These are phyloP conservation scores for Tetragnatha versicolor DNA, from an alignment of 1,140 invertebrate species.

Conservation along the genomic window DNA sequence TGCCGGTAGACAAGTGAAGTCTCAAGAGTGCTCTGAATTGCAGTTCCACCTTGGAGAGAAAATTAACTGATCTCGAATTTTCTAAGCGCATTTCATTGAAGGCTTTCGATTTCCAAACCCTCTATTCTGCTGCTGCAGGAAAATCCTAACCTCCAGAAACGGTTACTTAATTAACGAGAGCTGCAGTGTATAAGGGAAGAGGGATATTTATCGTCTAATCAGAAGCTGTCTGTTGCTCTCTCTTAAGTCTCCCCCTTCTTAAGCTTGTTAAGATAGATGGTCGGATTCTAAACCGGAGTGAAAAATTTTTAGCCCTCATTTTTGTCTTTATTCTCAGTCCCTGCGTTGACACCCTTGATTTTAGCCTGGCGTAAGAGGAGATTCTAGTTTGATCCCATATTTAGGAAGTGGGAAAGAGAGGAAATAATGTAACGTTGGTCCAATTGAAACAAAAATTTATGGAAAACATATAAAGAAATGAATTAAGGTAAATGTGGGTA, in stretches of 20 bases:
- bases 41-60: constrained; percentile 15
- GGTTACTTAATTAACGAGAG: constrained; percentile 18
- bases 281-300: neutral
- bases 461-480: no score
- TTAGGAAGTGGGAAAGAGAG: no score
- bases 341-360: neutral
- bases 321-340: neutral
- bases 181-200: neutral
- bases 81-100: constrained; percentile 3
- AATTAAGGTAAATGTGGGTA: no score
- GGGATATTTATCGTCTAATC: constrained; percentile 28
- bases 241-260: neutral
- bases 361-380: neutral
- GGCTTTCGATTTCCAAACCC: constrained; percentile 11
- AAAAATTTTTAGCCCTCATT: neutral
- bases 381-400: neutral
- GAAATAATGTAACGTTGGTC: no score
- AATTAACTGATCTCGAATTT: constrained; percentile 33
- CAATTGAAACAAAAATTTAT: no score
- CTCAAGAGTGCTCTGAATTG: neutral
- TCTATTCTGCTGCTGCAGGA: neutral
- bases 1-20: neutral
- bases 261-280: constrained; percentile 4
- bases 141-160: neutral
- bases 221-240: constrained; percentile 6